Conservation (phyloP, 2,888 invertebrate species). For the Mythimna ferrago region DNA sequence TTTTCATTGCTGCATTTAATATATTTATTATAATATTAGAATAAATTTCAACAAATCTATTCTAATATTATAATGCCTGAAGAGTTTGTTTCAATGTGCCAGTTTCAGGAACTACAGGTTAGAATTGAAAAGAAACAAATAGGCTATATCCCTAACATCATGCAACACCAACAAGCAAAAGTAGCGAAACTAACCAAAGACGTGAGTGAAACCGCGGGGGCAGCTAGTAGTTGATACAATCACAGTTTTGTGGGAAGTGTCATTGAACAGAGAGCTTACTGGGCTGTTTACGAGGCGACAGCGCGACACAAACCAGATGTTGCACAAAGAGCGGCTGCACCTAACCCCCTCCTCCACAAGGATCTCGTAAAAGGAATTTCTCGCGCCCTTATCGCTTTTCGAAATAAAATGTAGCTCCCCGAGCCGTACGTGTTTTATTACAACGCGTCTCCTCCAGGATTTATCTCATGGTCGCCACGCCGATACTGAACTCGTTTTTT, state of each 20-base stretch:
- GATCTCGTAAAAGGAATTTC: conserved; percentile 90
- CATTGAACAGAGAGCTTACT: conserved; percentile 59
- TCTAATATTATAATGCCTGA: no score
- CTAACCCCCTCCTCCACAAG: conserved; percentile 78
- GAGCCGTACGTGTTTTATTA: conserved; percentile 90
- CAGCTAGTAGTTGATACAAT: conserved; percentile 42
- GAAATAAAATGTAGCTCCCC: conserved; percentile 89
- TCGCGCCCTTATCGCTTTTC: conserved; percentile 89
- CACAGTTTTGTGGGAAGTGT: conserved; percentile 58
- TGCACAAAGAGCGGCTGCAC: conserved; percentile 78
- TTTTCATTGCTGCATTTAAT: no score
- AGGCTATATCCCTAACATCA: no score
- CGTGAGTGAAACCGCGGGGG: no score
- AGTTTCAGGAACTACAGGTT: no score
- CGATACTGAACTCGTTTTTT: conserved; percentile 80
- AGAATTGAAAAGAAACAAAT: no score
- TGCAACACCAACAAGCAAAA: no score
- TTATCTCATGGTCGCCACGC: conserved; percentile 85
- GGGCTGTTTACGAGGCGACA: conserved; percentile 61
- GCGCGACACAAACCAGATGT: conserved; percentile 86
- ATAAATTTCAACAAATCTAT: conserved; percentile 23
- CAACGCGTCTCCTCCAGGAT: conserved; percentile 86
- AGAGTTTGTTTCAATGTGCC: no score
- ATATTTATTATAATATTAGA: no score
- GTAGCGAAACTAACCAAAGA: no score